phyloP scores from a whole-genome alignment of 2,888 invertebrate species.

The Cryptus viduatorius region DNA sequence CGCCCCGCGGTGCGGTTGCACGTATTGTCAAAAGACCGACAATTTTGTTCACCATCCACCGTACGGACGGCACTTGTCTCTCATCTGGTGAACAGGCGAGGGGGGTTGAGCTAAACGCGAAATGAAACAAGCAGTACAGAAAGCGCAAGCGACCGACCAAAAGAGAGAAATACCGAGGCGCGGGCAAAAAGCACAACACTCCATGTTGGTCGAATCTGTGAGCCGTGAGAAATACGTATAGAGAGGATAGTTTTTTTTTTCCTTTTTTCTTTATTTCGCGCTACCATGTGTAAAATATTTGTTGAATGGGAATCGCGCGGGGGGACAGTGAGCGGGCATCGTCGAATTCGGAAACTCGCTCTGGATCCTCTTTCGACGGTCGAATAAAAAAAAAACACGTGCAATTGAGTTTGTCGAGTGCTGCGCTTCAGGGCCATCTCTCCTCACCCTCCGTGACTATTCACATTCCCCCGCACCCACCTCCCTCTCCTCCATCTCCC shows the following conservation, averaged over 20 bases:
- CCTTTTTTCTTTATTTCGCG: constrained; percentile 32
- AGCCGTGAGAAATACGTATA: constrained; percentile 60
- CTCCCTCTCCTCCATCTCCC: background rate
- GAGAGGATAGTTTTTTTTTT: constrained; percentile 36
- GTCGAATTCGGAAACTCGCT: constrained; percentile 57
- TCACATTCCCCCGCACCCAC: background rate
- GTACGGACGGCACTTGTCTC: constrained; percentile 50
- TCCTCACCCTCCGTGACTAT: constrained; percentile 1
- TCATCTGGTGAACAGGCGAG: constrained; percentile 30
- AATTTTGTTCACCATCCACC: constrained; percentile 50
- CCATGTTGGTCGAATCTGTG: constrained; percentile 37
- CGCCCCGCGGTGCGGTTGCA: background rate
- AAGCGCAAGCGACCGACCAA: background rate
- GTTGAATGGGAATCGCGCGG: constrained; percentile 39
- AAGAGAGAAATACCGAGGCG: constrained; percentile 34
- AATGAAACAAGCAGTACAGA: constrained; percentile 44
- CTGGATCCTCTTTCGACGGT: constrained; percentile 44
- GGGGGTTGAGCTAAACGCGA: constrained; percentile 37
- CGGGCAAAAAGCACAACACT: constrained; percentile 57
- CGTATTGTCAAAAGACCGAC: constrained; percentile 61
- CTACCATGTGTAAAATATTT: constrained; percentile 59
- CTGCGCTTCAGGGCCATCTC: constrained; percentile 47
- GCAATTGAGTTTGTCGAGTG: constrained; percentile 67
- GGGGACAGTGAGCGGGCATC: constrained; percentile 13
- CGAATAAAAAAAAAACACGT: constrained; percentile 61